A percentile compares a stretch with the other conserved stretches of the same genome.
These are phyloP conservation scores for Rhineura floridana DNA, from an alignment of 2,113 vertebrate genomes.

Conservation along the genomic window DNA sequence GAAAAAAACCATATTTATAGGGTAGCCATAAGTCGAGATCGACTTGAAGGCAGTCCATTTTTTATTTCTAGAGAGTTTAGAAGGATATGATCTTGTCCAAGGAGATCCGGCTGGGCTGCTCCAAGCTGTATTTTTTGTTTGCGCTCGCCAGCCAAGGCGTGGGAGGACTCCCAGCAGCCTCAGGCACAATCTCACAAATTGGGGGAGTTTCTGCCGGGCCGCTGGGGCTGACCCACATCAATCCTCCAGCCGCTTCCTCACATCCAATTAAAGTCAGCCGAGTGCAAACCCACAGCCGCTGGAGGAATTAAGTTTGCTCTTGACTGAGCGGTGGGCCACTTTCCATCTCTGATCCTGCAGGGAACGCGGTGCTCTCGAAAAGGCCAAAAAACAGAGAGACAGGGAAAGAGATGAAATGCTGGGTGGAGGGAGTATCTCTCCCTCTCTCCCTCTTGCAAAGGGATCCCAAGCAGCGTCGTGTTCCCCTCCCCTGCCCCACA, in stretches of 20 bases:
- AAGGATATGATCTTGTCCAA: neutral
- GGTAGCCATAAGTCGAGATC: no score
- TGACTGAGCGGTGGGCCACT: constrained; percentile 20
- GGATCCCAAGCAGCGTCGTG: accelerated
- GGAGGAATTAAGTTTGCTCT: constrained; percentile 49
- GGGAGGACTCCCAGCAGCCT: neutral
- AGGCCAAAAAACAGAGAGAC: no score
- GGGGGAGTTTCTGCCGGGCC: neutral
- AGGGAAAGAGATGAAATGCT: neutral
- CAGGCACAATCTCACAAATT: neutral
- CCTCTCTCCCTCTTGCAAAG: accelerated
- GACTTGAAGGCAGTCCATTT: no score
- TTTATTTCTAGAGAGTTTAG: neutral
- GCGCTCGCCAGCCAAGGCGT: accelerated
- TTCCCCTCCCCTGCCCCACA: accelerated
- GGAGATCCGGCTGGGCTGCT: neutral
- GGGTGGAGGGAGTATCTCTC: no score
- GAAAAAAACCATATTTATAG: no score
- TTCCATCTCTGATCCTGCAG: neutral
- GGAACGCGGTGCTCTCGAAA: neutral
- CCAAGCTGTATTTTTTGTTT: neutral
- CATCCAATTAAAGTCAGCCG: constrained; percentile 22
- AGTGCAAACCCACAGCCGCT: neutral
- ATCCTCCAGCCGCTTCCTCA: constrained; percentile 52
- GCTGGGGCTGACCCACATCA: neutral